A percentile compares a stretch with the other conserved stretches of the same genome.
Conservation (phyloP, 2,797 vertebrate species). For the Lutjanus argentimaculatus region DNA sequence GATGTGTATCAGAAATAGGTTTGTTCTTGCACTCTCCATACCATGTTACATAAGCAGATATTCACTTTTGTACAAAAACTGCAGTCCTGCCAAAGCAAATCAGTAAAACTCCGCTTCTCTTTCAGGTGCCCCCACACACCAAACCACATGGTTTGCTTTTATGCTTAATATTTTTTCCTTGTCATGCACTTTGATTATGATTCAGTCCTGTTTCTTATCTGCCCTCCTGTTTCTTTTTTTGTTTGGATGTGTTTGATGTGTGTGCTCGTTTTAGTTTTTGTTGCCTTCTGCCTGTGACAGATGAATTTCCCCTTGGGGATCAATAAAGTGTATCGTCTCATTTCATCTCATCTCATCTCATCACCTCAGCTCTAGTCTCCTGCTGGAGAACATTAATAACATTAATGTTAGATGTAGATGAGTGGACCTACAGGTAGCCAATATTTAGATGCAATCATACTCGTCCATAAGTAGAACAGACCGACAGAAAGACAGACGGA, state of each 20-base stretch:
- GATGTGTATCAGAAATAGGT: background rate
- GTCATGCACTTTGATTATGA: conserved; percentile 39
- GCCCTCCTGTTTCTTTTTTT: conserved; percentile 29
- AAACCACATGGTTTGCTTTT: conserved; percentile 2
- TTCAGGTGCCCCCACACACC: background rate
- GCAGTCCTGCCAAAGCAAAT: background rate
- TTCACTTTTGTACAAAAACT: background rate
- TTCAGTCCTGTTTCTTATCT: conserved; percentile 13
- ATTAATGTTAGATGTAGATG: conserved; percentile 73
- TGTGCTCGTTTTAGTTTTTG: conserved; percentile 64
- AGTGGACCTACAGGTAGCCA: conserved; percentile 69
- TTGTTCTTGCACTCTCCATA: background rate
- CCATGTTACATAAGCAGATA: conserved; percentile 15
- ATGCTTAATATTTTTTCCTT: conserved; percentile 3
- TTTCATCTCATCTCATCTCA: conserved; percentile 79
- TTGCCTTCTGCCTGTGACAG: conserved; percentile 62
- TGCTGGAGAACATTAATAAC: conserved; percentile 76
- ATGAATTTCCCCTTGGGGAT: conserved; percentile 76
- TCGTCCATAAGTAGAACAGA: conserved; percentile 52
- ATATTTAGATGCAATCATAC: conserved; percentile 72
- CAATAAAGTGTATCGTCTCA: conserved; percentile 78
- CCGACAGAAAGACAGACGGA: conserved; percentile 25
- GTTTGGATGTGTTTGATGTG: conserved; percentile 61
- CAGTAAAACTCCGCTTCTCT: conserved; percentile 1
- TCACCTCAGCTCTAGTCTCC: conserved; percentile 69